phyloP scores from a whole-genome alignment of 2,888 invertebrate genomes.

The Nymphalis polychloros region DNA sequence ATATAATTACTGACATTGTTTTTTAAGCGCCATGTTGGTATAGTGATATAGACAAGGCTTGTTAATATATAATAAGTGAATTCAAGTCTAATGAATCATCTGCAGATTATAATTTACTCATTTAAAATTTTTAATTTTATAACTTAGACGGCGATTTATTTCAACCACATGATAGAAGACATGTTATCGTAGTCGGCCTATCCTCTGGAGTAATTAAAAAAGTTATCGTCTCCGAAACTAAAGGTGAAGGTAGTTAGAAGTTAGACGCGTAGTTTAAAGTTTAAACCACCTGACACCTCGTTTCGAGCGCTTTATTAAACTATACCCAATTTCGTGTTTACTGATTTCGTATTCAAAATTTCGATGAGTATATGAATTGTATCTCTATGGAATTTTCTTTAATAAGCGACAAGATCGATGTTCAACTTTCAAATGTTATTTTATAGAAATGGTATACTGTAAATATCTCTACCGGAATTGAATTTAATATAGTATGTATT shows the following conservation, averaged over 20 bases:
- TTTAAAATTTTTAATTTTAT: too few relatives aligned
- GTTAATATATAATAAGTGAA: too few relatives aligned
- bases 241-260: conserved; percentile 38
- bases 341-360: conserved; percentile 50
- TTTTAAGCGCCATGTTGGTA: too few relatives aligned
- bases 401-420: conserved; percentile 26
- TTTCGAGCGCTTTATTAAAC: conserved; percentile 31
- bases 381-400: conserved; percentile 34
- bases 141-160: too few relatives aligned
- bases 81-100: too few relatives aligned
- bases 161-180: too few relatives aligned
- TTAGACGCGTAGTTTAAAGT: conserved; percentile 41
- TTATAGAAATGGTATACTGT: neutral
- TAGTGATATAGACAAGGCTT: too few relatives aligned
- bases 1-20: too few relatives aligned
- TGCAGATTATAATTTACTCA: too few relatives aligned
- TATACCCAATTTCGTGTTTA: conserved; percentile 52
- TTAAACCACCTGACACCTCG: conserved; percentile 53
- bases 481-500: neutral
- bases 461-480: neutral
- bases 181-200: too few relatives aligned
- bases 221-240: neutral
- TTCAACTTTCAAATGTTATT: neutral
- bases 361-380: conserved; percentile 38
- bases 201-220: conserved; percentile 2